Percentiles rank a stretch among this genome's conserved stretches.
Conservation (phyloP, 1,140 invertebrate species). For the Hestina assimilis region DNA sequence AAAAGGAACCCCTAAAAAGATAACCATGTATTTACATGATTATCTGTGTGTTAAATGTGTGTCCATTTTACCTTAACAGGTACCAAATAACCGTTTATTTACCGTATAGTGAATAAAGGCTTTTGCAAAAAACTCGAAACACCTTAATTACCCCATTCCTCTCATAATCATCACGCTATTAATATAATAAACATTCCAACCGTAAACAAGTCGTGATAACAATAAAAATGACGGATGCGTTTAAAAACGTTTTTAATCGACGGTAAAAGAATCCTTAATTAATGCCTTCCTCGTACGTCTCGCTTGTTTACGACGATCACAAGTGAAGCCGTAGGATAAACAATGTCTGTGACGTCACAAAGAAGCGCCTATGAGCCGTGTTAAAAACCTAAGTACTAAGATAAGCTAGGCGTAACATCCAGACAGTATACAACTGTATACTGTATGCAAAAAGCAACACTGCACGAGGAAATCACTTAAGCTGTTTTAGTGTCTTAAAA, state of each 20-base stretch:
- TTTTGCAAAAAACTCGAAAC: neutral
- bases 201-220: neutral
- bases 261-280: constrained; percentile 34
- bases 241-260: constrained; percentile 19
- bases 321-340: constrained; percentile 23
- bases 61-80: too few species aligned
- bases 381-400: neutral
- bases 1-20: too few species aligned
- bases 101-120: too few species aligned
- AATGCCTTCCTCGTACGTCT: constrained; percentile 38
- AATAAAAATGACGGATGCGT: constrained; percentile 6
- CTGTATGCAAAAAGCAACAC: too few species aligned
- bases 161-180: neutral
- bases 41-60: too few species aligned
- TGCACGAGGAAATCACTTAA: too few species aligned
- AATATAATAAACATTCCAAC: neutral
- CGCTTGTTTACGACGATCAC: constrained; percentile 27
- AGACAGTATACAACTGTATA: neutral
- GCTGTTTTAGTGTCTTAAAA: too few species aligned
- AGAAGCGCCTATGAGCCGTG: constrained; percentile 1
- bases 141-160: neutral
- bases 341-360: constrained; percentile 20
- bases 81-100: too few species aligned
- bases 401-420: neutral
- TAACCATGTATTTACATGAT: neutral